Base-by-base conservation (phyloP, 2,797 vertebrate species). In the Cryptoblepharus egeriae region DNA sequence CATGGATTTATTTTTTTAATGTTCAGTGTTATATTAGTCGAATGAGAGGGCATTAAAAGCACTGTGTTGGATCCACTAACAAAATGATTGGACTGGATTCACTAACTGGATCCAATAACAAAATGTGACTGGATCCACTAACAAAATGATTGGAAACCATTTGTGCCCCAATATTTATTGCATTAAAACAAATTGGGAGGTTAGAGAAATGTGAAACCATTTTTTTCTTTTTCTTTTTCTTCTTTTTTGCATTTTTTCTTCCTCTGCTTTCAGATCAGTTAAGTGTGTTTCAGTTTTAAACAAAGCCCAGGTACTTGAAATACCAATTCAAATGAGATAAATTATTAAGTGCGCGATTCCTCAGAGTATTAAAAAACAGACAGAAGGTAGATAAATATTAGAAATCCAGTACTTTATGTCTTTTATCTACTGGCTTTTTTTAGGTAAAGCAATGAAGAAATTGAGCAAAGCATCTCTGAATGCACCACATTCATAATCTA, bases 121-220 rank as follows among this genome's bases (percentile, higher is more conserved):
- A n/a, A n/a, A n/a, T 52, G 49, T 52, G 49, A 52, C 15, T 4
- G 4, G 32, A 70, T 22, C 26, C 57, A n/a, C 35, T 57, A 42
- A 77, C 12, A 77, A 85, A 1, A 75, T 70, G 58, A 32, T 73
- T 60, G 1, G 1, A 28, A 86, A 79, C 0, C 32, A 42, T 11
- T 81, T 30, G 77, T 75, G 30, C 30, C 82, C 69, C 18, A 9
- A 6, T 77, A 87, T 37, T 63, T 49, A 9, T 49, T n/a, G n/a
- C n/a, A n/a, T n/a, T 42, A 26, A 12, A 35, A 35, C 16, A 30
- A 65, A 32, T 37, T 24, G 24, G 30, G 30, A 74, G 57, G 72
- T 5, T 30, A 37, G 52, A 73, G 20, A 57, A 52, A 52, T 52
- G 49, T 52, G 49, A 52, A 52, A 24, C 57, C 57, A 58, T 22